Evolutionary conservation across 2,113 vertebrate species (phyloP), one percentile per base, ranked within the genome.

Genomic region (Onychorhynchus coronatus): DNA sequence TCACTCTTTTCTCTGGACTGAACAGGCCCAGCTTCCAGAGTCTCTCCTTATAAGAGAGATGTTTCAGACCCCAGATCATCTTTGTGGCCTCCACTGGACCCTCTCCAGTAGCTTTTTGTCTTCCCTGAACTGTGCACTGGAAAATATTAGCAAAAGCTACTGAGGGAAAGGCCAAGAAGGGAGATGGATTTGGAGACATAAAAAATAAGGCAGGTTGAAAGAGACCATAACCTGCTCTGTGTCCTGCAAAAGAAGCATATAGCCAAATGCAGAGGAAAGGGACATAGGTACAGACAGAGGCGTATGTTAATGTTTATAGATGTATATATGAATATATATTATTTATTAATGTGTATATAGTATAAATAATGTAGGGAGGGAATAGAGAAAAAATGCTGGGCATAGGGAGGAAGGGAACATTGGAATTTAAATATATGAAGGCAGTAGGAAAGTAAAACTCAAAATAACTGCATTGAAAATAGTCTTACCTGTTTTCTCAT

Each of bases 211-310:
- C 61, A 53, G 14, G 23, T 8, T 31, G 58, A 56, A 39, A 70
- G 41, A 65, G 89, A 56, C 27, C 5, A 4, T 15, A 42, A 37
- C 9, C 6, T 37, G 21, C 28, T 61, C 14, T 56, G 24, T 49
- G 20, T 47, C 21, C 41, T 47, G 24, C 35, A 27, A 18, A 76
- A 50, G 33, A 31, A 58, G 4, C 23, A 3, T 25, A 4, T 5
- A 13, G 63, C 12, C 46, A 70, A 53, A 24, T 28, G 53, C 18
- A 47, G 39, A 65, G 76, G 58, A 17, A 65, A 30, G 46, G 27
- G 9, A 20, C 9, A 3, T 25, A n/a, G n/a, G n/a, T n/a, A 11
- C 0, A 0, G 28, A 22, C 8, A 53, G n/a, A 39, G 35, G 18
- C n/a, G 22, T 22, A 8, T 15, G 20, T 50, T n/a, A 37, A 19